Base-by-base conservation (phyloP, 2,888 invertebrate species). In the Ochlodes sylvanus region DNA sequence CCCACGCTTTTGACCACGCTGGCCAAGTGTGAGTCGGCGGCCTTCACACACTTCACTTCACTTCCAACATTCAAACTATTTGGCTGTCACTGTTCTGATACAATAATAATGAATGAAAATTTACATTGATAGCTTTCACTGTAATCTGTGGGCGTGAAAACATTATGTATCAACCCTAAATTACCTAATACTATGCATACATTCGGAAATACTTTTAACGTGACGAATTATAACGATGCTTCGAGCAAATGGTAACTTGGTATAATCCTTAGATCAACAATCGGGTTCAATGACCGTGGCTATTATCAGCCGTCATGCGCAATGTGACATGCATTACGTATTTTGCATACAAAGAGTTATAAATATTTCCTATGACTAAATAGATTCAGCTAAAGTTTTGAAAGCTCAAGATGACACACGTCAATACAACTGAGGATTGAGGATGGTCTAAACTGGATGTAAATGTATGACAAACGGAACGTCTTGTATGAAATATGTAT, bases 281-380 rank as follows among this genome's bases (percentile, higher is more conserved):
- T 89, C 78, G 82, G 76, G 73, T 80, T 50, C 76, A 63, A 42
- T 54, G 55, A 74, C 75, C 69, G 73, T 70, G 77, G 78, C 80
- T 80, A 79, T 79, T 83, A 81, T 27, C 42, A 63, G 15, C 14
- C 32, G 2, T 47, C 47, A 76, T 77, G 78, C 76, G 77, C 79
- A 83, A 50, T 50, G 80, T 81, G 82, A 84, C 87, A 88, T 85
- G 86, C 85, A 85, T 89, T 86, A 86, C 83, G 78, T 83, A 84
- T 87, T 92, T 93, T 90, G 92, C 92, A 93, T 93, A 93, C 92
- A 93, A 93, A 93, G 92, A 84, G 80, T 88, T 91, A 92, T 92
- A 92, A 92, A 92, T 91, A 91, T 91, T 88, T 85, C 87, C 84
- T 85, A 85, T 85, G 84, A 84, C 82, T 85, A 78, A 84, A 84